Evolutionary conservation across 2,888 invertebrate species (phyloP).

Genomic region (Gymnoscelis rufifasciata): DNA sequence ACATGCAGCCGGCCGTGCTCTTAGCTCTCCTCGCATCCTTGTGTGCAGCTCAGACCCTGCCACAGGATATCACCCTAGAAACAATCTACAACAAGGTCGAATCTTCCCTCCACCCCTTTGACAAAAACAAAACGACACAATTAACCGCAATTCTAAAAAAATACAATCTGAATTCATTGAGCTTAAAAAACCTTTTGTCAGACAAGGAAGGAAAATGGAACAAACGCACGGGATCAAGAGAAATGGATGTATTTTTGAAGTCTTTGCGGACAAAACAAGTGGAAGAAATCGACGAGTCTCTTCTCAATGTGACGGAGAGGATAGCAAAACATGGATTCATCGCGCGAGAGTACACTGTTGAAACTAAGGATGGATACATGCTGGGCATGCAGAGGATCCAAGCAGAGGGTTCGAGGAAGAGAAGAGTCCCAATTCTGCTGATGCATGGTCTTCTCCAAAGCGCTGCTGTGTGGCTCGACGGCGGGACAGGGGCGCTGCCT

Average conservation of each 20-base stretch:
- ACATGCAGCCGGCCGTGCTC: too few species aligned
- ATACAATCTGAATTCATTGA: not conserved
- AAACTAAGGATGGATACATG: slow-evolving; percentile 56
- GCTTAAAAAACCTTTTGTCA: not conserved
- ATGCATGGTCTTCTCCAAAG: slow-evolving; percentile 58
- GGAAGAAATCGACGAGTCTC: not conserved
- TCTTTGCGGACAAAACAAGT: not conserved
- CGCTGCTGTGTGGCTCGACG: slow-evolving; percentile 50
- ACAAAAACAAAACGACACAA: too few species aligned
- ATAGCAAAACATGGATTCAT: slow-evolving; percentile 38
- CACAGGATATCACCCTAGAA: too few species aligned
- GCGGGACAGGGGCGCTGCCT: slow-evolving; percentile 44
- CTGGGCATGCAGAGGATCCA: slow-evolving; percentile 48
- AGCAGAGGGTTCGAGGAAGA: slow-evolving; percentile 25
- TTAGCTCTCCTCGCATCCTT: too few species aligned
- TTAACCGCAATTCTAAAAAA: too few species aligned
- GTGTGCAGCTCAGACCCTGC: too few species aligned
- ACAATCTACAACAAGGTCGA: too few species aligned
- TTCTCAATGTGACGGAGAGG: slow-evolving; percentile 20
- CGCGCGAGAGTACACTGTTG: slow-evolving; percentile 45
- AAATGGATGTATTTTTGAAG: not conserved
- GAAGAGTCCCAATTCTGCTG: slow-evolving; percentile 48
- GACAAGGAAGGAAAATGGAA: not conserved
- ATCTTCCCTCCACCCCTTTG: too few species aligned
- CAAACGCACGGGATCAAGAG: not conserved